Evolutionary conservation across 2,113 vertebrate genomes (phyloP).

Genomic region (Argyrosomus japonicus): DNA sequence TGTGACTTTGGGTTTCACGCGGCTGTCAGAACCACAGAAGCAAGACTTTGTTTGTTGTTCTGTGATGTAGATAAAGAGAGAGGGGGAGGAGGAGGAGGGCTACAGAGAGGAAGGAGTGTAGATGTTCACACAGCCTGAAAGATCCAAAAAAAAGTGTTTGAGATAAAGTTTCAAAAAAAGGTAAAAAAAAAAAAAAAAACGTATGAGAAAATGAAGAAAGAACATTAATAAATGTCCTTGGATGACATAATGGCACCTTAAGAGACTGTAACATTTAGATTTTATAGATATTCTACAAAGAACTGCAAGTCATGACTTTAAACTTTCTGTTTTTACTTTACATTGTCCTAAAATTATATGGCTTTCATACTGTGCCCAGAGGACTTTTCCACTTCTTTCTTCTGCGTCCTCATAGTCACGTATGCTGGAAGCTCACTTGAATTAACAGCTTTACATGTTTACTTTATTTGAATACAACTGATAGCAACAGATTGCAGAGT

Average conservation of each 20-base stretch:
- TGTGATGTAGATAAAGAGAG: conserved; percentile 39
- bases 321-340: neutral
- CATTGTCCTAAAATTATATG: neutral
- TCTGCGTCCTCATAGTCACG: neutral
- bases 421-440: neutral
- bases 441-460: conserved; percentile 17
- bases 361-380: neutral
- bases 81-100: neutral
- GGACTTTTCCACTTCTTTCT: neutral
- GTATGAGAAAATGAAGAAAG: neutral
- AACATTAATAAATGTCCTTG: neutral
- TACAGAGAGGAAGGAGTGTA: neutral
- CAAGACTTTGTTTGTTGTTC: conserved; percentile 49
- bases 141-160: neutral
- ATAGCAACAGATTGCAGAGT: neutral
- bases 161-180: neutral
- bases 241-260: neutral
- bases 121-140: conserved; percentile 9
- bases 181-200: no score
- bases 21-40: conserved; percentile 57
- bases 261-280: neutral
- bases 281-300: neutral
- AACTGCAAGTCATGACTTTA: neutral
- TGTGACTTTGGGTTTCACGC: conserved; percentile 68
- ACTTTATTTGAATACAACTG: conserved; percentile 31